These are phyloP conservation scores for Elgaria multicarinata DNA, from an alignment of 2,113 vertebrate genomes.

Conservation along the genomic window DNA sequence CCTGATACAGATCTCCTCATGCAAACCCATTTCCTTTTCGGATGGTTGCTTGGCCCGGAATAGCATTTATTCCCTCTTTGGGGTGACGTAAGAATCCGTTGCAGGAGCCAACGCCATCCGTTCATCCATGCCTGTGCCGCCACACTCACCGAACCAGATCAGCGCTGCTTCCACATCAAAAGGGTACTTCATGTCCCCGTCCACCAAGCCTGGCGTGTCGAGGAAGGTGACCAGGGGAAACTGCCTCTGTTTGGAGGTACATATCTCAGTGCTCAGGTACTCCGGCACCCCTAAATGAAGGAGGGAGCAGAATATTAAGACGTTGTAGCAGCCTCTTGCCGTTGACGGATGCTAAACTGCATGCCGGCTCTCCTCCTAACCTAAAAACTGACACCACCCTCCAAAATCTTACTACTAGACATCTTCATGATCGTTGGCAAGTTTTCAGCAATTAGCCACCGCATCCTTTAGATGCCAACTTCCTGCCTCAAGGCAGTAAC, in stretches of 20 bases:
- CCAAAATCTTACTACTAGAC: not conserved
- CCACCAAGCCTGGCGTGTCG: conserved; percentile 84
- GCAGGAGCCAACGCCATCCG: not conserved
- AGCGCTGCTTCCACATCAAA: conserved; percentile 86
- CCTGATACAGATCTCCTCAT: not conserved
- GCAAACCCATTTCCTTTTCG: not conserved
- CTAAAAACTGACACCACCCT: not conserved
- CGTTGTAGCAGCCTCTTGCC: not conserved
- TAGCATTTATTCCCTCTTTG: not conserved
- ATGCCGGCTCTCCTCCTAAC: too few relatives aligned
- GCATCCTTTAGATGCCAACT: not conserved
- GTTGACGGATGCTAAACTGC: not conserved
- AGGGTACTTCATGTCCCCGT: conserved; percentile 89
- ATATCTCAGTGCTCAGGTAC: conserved; percentile 85
- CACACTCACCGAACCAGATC: conserved; percentile 82
- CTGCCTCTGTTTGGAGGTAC: conserved; percentile 85
- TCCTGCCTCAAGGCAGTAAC: not conserved
- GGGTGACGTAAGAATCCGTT: not conserved
- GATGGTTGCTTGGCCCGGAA: not conserved
- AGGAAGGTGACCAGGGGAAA: conserved; percentile 87
- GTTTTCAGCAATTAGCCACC: not conserved
- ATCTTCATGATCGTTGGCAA: not conserved
- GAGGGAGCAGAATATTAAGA: not conserved
- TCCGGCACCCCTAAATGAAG: conserved; percentile 79
- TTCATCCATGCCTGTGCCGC: too few relatives aligned